Conservation (phyloP, 2,797 vertebrate genomes). For the Oophaga sylvatica region DNA sequence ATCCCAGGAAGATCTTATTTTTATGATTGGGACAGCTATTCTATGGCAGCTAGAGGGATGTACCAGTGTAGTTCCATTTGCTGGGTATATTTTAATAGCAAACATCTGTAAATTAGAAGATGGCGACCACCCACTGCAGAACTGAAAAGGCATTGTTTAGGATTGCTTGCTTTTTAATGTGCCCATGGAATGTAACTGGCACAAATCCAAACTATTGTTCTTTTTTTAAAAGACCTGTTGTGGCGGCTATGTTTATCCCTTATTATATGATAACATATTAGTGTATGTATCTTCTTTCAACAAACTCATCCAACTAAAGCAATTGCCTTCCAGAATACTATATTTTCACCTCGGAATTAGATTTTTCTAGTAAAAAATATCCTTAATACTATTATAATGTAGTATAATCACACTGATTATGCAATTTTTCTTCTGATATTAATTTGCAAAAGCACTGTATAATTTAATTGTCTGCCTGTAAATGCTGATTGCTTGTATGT, state of each 20-base stretch:
- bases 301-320: slow-evolving; percentile 5
- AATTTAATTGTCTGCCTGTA: slow-evolving; percentile 30
- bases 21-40: slow-evolving; percentile 51
- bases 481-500: slow-evolving; percentile 21
- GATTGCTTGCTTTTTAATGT: slow-evolving; percentile 45
- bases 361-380: neutral
- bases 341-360: neutral
- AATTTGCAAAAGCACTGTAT: slow-evolving; percentile 26
- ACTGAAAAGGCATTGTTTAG: slow-evolving; percentile 58
- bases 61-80: slow-evolving; percentile 46
- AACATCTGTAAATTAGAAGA: slow-evolving; percentile 58
- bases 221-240: slow-evolving; percentile 36
- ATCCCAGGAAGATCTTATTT: slow-evolving; percentile 34
- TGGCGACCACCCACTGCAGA: slow-evolving; percentile 56
- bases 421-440: slow-evolving; percentile 36
- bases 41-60: slow-evolving; percentile 37
- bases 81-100: slow-evolving; percentile 57
- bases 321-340: slow-evolving; percentile 6
- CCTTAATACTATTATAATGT: slow-evolving; percentile 32
- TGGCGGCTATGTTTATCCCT: slow-evolving; percentile 51
- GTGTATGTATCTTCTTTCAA: slow-evolving; percentile 20
- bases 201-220: slow-evolving; percentile 56
- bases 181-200: slow-evolving; percentile 57
- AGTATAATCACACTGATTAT: slow-evolving; percentile 19
- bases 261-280: slow-evolving; percentile 40